Conservation (phyloP, 2,113 vertebrate species). For the Anarrhichthys ocellatus region DNA sequence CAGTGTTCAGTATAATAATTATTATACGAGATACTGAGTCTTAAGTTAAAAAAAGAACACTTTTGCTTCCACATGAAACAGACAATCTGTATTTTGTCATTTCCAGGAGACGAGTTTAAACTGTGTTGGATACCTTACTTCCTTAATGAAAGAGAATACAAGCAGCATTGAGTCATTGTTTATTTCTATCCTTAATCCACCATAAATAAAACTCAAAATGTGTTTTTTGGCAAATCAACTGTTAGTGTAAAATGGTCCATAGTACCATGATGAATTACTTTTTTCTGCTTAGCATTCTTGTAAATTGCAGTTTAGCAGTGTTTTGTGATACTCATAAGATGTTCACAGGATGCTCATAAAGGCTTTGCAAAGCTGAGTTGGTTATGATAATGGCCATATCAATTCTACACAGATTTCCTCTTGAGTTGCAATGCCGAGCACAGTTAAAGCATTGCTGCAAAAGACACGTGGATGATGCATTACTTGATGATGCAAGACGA, state of each 20-base stretch:
- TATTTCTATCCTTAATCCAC: not conserved
- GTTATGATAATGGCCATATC: not conserved
- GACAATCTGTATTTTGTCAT: not conserved
- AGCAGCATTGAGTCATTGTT: not conserved
- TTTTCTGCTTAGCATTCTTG: not conserved
- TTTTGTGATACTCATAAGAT: not conserved
- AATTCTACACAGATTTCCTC: not conserved
- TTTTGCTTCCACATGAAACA: not conserved
- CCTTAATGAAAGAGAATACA: not conserved
- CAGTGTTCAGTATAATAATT: not conserved
- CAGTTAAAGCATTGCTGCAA: not conserved
- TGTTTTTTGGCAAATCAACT: not conserved
- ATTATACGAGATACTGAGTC: not conserved
- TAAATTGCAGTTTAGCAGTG: not conserved
- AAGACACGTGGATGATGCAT: not conserved
- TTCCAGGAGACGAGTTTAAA: not conserved
- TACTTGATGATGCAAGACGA: not conserved
- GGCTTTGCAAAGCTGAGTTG: not conserved
- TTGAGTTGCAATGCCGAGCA: not conserved
- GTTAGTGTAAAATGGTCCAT: not conserved
- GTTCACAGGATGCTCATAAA: slow-evolving; percentile 24
- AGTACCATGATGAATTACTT: not conserved
- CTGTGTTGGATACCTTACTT: not conserved
- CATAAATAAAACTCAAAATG: slow-evolving; percentile 7
- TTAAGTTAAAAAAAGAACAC: too few species aligned